Conservation (phyloP, 2,888 invertebrate species). For the Electrophaes corylata region DNA sequence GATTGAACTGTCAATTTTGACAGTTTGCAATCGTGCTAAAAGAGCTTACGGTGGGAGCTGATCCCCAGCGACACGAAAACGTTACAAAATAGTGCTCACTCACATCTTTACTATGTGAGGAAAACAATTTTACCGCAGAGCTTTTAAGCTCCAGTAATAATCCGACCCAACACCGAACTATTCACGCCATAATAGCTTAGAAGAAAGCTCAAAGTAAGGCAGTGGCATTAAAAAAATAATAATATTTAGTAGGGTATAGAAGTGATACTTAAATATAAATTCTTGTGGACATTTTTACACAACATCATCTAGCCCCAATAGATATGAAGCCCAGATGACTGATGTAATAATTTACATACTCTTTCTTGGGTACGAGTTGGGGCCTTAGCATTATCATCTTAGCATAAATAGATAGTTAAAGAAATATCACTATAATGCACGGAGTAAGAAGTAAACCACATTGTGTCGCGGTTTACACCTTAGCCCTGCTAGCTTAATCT, state of each 20-base stretch:
- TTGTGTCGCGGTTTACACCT: too few species aligned
- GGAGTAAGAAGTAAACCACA: too few species aligned
- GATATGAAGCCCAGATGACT: too few species aligned
- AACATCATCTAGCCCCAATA: neutral
- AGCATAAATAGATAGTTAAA: too few species aligned
- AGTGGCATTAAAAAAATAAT: neutral
- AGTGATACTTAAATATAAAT: neutral
- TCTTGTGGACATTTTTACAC: neutral
- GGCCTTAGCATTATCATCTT: too few species aligned
- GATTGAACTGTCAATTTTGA: too few species aligned
- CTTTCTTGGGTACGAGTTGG: too few species aligned
- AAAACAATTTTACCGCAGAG: conserved; percentile 20
- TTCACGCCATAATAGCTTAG: conserved; percentile 20
- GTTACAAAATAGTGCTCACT: neutral
- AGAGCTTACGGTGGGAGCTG: too few species aligned
- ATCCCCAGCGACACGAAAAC: neutral
- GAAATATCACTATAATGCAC: too few species aligned
- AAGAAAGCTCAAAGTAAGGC: conserved; percentile 30
- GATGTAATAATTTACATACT: too few species aligned
- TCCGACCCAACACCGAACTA: conserved; percentile 16
- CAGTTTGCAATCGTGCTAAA: too few species aligned
- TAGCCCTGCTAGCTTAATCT: too few species aligned
- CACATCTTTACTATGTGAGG: neutral
- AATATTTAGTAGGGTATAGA: conserved; percentile 1
- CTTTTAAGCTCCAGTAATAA: conserved; percentile 20